Base-by-base conservation (phyloP, 2,888 invertebrate genomes). In the Lasioglossum leucozonium region DNA sequence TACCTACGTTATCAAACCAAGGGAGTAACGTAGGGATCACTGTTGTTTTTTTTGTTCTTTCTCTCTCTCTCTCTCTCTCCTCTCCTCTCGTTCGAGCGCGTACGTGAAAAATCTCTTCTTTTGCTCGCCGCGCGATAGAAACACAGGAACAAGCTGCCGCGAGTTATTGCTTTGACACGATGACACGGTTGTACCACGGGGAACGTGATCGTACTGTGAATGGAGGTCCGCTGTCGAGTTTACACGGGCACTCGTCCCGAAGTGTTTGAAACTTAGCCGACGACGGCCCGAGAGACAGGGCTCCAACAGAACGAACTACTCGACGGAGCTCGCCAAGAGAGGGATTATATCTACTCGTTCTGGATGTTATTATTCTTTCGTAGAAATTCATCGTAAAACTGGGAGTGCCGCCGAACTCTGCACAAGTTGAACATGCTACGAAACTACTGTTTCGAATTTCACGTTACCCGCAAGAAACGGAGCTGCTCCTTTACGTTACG, bases 141-240 rank as follows among this genome's bases (percentile, higher is more conserved):
- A 55, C 55, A 55, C 55, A n/a, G 55, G 87, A 30, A 77, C 69
- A 71, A 88, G 81, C 87, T 55, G 55, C 84, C 30, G 30, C 91
- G 89, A 89, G 91, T 87, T 90, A 87, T 85, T 89, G 82, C 88
- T 91, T 89, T 90, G 88, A 91, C 91, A 88, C 91, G 90, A 88
- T 91, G 91, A 91, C 90, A 90, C 82, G 87, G 86, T 76, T 87
- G 88, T 85, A 86, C 84, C 76, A 83, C 51, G 76, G 79, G 55
- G 86, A 87, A 87, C 84, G 81, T 87, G 88, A 82, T 77, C 72
- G 62, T 79, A 83, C 81, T 83, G 84, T 81, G 85, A 82, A 73
- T 67, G 79, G 47, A 69, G 81, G n/a, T 58, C 62, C 78, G 51
- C 40, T 72, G 62, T 75, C 78, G 51, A 69, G 72, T 76, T 85